Evolutionary conservation across 2,113 vertebrate genomes (phyloP), one percentile per base, ranked within the genome.

Genomic region (Ochotona curzoniae): DNA sequence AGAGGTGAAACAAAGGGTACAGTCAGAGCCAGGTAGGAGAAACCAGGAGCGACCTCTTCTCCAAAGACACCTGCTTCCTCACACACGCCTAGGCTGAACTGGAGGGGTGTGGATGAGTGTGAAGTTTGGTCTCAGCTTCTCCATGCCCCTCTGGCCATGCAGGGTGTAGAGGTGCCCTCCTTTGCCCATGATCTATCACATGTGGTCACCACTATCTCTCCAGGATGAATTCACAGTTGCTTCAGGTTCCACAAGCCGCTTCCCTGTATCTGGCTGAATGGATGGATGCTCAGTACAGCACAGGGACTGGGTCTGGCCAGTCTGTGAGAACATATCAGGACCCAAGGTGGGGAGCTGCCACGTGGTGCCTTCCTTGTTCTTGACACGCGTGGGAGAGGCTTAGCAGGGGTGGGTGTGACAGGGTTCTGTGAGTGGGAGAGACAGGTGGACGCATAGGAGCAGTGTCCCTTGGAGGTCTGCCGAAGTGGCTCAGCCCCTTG

Each of bases 201-300:
- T 49, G 32, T 61, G 75, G 67, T 83, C 66, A 23, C 80, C 88
- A 49, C 32, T 57, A 79, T 80, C 89, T 70, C 90, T 84, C 81
- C 91, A 71, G 91, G 87, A 75, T 87, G 71, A 92, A 91, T 96
- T 97, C 96, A 97, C 96, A 96, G 96, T 94, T 91, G 84, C 93
- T 93, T 90, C 64, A 90, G 91, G 87, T 57, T 94, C 67, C 67
- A 60, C 25, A 25, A 93, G 79, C 70, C 88, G 30, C 66, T 95
- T 93, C 89, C 92, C 90, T 94, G 93, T 84, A 92, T 87, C 78
- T 35, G 89, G 70, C 15, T 18, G 87, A 76, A 30, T 12, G 12
- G 26, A 21, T 81, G 47, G 61, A 38, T 2, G 44, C 66, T 78
- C 84, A 93, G 83, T 28, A 73, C 8, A 80, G 93, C 70, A 61